These are phyloP conservation scores for Pseudolaguvia tuberculata DNA, from an alignment of 2,113 vertebrate genomes.

Conservation along the genomic window DNA sequence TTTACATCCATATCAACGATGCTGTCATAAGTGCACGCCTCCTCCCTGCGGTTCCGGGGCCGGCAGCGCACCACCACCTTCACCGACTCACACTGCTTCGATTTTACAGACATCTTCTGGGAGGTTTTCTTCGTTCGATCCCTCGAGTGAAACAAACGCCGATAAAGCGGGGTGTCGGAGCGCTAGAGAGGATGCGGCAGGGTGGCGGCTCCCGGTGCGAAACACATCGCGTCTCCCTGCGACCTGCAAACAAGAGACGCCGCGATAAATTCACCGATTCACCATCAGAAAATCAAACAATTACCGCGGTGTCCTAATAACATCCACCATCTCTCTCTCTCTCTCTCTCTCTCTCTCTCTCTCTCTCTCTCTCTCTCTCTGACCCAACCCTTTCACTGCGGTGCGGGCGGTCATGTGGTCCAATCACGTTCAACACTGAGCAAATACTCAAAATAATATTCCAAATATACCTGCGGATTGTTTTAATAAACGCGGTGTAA, in stretches of 20 bases:
- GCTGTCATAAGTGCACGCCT: conserved; percentile 70
- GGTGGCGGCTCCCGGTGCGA: conserved; percentile 18
- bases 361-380: not conserved
- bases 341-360: conserved; percentile 9
- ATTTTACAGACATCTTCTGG: conserved; percentile 71
- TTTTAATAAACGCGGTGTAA: not conserved
- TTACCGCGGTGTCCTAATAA: not conserved
- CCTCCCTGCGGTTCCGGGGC: conserved; percentile 83
- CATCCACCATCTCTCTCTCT: conserved; percentile 1
- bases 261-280: not conserved
- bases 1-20: conserved; percentile 85
- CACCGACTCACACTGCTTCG: conserved; percentile 83
- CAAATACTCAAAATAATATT: no score
- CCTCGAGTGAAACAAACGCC: not conserved
- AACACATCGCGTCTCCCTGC: conserved; percentile 7
- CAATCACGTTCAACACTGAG: conserved; percentile 20
- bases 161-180: conserved; percentile 10
- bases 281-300: not conserved
- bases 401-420: conserved; percentile 17
- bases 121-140: not conserved
- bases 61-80: conserved; percentile 94
- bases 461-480: no score
- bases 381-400: conserved; percentile 26
- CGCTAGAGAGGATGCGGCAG: conserved; percentile 25
- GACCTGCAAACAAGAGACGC: not conserved